Evolutionary conservation across 2,113 vertebrate species (phyloP).

Genomic region (Crypturellus undulatus): DNA sequence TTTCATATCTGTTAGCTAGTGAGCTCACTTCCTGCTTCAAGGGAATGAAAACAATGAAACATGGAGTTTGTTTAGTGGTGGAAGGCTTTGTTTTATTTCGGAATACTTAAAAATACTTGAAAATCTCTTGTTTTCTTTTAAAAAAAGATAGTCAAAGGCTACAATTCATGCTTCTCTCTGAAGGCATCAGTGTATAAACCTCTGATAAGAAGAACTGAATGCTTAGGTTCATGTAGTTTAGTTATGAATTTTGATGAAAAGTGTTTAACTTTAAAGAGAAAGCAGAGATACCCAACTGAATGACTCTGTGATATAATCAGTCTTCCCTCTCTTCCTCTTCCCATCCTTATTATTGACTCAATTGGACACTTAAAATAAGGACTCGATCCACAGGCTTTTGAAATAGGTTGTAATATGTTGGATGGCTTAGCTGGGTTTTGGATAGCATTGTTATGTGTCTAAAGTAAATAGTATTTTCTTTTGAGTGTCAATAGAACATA

Average conservation of each 20-base stretch:
- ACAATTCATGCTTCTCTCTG: neutral
- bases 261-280: slow-evolving; percentile 3
- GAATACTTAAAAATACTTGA: neutral
- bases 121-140: neutral
- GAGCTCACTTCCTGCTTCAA: slow-evolving; percentile 8
- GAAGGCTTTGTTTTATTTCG: neutral
- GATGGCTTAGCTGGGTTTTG: neutral
- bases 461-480: neutral
- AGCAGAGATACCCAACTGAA: neutral
- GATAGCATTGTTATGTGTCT: neutral
- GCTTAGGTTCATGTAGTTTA: neutral
- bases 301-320: neutral
- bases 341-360: neutral
- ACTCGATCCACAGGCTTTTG: neutral
- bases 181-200: neutral
- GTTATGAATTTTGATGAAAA: neutral
- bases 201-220: neutral
- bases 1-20: slow-evolving; percentile 1
- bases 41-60: neutral
- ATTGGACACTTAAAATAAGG: neutral
- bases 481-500: neutral
- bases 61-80: neutral
- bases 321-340: neutral
- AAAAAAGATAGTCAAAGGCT: neutral
- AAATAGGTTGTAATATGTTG: neutral